Evolutionary conservation across 1,140 invertebrate species (phyloP).

Genomic region (Nebria ingens): DNA sequence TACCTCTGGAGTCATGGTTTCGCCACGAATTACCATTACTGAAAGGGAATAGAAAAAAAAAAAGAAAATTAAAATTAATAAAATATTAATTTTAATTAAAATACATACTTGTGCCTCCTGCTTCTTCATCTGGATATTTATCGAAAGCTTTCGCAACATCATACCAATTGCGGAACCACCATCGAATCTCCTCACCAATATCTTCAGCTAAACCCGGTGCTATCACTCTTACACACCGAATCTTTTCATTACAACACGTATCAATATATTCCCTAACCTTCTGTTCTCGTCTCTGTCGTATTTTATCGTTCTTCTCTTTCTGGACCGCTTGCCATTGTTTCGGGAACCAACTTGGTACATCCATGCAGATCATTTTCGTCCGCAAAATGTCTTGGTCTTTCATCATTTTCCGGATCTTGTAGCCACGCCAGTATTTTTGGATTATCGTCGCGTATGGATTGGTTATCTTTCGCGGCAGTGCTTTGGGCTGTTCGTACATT

Average conservation of each 20-base stretch:
- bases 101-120: constrained; percentile 36
- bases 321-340: constrained; percentile 37
- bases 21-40: constrained; percentile 39
- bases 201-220: constrained; percentile 53
- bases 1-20: constrained; percentile 41
- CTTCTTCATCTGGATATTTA: constrained; percentile 38
- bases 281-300: constrained; percentile 38
- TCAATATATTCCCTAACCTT: constrained; percentile 40
- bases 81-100: too few relatives aligned
- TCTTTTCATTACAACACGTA: constrained; percentile 43
- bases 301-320: constrained; percentile 38
- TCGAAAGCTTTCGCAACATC: constrained; percentile 39
- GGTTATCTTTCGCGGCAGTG: neutral
- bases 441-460: neutral
- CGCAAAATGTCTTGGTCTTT: neutral
- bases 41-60: neutral
- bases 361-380: neutral
- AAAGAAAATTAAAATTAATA: too few relatives aligned
- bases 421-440: neutral
- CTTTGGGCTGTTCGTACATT: neutral
- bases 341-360: constrained; percentile 28
- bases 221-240: constrained; percentile 41
- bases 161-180: constrained; percentile 53
- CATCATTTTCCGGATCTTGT: neutral
- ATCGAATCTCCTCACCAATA: constrained; percentile 54